Base-by-base conservation (phyloP, 2,888 invertebrate species). In the Halictus quadricinctus region DNA sequence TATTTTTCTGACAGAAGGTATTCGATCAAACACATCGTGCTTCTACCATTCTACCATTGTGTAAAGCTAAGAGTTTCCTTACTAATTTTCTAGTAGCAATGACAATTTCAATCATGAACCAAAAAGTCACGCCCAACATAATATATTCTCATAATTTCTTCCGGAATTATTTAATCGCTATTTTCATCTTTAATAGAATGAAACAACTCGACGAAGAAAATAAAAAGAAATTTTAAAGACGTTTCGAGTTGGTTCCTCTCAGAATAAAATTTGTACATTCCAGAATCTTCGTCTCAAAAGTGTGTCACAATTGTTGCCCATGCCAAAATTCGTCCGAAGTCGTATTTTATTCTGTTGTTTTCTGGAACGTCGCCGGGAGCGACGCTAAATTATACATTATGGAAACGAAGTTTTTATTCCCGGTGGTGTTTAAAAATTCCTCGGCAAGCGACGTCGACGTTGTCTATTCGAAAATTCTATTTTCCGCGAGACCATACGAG, bases 401-500 rank as follows among this genome's bases (percentile, higher is more conserved):
- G 15, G 7, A 64, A 29, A 64, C 29, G 18, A 29, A 29, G 64
- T 29, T 18, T 64, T 25, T 8, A 29, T 29, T 64, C 36, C 18
- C 29, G 64, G 15, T 18, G 18, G 64, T 18, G 36, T 36, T 36
- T 21, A 41, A 69, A 69, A 43, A 70, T 70, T 41, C n/a, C 7
- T n/a, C 13, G 12, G 6, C 13, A 13, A 10, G 43, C 43, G n/a
- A 43, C 43, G 43, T n/a, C 6, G 70, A 43, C 43, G 12, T 70
- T 70, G 43, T 70, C 70, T 41, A 69, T 69, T 21, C 69, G 10
- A 69, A 70, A 70, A 70, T 70, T 70, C 70, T 43, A 70, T 43
- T 43, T n/a, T 41, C 18, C 48, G 18, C 29, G 29, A 18, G n/a
- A 48, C 46, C 41, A 8, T 70, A 43, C 13, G 43, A 29, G 41